A percentile compares a stretch with the other conserved stretches of the same genome.
These are phyloP conservation scores for Odontophorus gujanensis DNA, from an alignment of 2,113 vertebrate genomes.

Conservation along the genomic window DNA sequence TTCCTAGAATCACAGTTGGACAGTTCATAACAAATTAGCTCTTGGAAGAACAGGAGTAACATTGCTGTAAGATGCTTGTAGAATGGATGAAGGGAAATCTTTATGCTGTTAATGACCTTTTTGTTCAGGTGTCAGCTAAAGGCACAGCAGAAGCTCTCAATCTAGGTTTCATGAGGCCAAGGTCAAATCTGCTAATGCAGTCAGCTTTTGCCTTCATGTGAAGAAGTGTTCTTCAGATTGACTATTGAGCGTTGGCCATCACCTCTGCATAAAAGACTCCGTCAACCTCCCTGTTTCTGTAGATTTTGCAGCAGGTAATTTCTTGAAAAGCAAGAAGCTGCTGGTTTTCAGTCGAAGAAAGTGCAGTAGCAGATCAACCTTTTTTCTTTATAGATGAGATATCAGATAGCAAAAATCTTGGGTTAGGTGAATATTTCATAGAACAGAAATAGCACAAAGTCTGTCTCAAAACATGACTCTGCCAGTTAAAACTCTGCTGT, in stretches of 20 bases:
- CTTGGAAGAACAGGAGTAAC: neutral
- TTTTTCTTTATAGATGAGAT: neutral
- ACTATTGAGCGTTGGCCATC: neutral
- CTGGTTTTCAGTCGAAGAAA: neutral
- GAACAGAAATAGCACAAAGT: neutral
- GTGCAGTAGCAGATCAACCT: neutral
- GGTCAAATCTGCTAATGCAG: neutral
- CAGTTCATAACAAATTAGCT: neutral
- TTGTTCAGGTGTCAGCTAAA: neutral
- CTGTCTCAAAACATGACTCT: neutral
- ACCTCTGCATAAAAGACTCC: neutral
- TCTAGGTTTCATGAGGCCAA: neutral
- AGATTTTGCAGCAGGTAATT: neutral
- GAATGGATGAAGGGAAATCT: neutral
- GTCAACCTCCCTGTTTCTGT: neutral
- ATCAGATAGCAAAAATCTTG: neutral
- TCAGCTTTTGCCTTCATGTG: rapidly evolving
- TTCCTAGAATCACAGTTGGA: neutral
- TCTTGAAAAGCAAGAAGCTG: neutral
- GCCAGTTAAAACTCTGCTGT: neutral
- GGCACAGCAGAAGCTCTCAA: neutral
- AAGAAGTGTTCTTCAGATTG: neutral
- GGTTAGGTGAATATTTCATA: neutral
- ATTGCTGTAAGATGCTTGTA: neutral
- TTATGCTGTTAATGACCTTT: rapidly evolving